These are phyloP conservation scores for Hippasteria phrygiana DNA, from an alignment of 53 echinoderm and acorn worm genomes.

Conservation along the genomic window DNA sequence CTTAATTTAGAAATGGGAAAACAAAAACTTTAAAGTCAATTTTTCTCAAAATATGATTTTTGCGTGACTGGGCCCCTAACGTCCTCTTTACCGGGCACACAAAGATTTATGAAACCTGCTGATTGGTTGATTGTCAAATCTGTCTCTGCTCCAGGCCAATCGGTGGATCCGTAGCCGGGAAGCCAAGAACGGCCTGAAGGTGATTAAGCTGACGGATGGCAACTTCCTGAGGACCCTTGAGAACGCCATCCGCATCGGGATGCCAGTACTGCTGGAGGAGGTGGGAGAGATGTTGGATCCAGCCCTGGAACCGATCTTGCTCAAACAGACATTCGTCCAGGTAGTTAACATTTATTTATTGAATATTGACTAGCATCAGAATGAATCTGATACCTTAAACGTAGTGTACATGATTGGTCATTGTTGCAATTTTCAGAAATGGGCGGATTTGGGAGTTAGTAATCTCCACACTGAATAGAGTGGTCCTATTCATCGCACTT, in stretches of 20 bases:
- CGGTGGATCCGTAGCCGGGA: constrained; percentile 98
- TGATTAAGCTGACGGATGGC: constrained; percentile 96
- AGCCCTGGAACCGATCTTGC: constrained; percentile 97
- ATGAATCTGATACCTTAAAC: neutral
- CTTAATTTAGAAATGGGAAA: no score
- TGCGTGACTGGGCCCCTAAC: no score
- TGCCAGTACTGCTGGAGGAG: constrained; percentile 96
- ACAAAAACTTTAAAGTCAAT: no score
- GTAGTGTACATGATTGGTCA: neutral
- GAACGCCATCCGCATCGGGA: constrained; percentile 93
- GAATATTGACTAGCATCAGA: neutral
- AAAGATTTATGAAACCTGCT: neutral
- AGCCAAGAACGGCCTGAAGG: constrained; percentile 93
- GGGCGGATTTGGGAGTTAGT: no score
- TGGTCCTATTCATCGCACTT: no score
- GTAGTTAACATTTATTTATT: constrained; percentile 69
- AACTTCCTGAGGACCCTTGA: constrained; percentile 96
- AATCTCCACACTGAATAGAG: no score
- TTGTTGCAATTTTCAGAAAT: no score
- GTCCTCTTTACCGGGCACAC: no score
- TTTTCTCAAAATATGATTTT: no score
- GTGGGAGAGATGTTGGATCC: constrained; percentile 93
- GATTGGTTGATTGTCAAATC: neutral
- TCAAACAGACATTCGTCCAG: constrained; percentile 97
- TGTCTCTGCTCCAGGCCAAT: constrained; percentile 82